These are phyloP conservation scores for Trachurus trachurus DNA, from an alignment of 2,797 vertebrate genomes.

Conservation along the genomic window DNA sequence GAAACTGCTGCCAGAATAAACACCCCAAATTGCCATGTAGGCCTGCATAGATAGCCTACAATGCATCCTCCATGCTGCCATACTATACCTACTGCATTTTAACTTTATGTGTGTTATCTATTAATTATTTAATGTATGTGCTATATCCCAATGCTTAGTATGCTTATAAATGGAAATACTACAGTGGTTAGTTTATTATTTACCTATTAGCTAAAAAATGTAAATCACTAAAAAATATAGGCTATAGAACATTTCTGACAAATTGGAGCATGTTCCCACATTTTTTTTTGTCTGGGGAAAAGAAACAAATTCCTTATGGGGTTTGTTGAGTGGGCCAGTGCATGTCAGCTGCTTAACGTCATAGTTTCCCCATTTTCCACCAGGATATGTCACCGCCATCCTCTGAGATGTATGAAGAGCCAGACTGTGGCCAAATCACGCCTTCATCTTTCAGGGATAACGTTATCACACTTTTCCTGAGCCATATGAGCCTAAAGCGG, in stretches of 20 bases:
- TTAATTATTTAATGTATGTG: background rate
- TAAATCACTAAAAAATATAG: background rate
- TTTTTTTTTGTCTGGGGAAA: background rate
- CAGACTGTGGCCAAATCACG: slow-evolving; percentile 36
- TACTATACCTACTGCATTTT: background rate
- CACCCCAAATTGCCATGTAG: background rate
- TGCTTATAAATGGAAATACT: background rate
- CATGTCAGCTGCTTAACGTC: background rate
- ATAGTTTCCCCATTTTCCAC: background rate
- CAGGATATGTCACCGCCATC: background rate
- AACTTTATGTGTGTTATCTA: background rate
- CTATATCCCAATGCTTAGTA: background rate
- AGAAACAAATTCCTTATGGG: too few relatives aligned
- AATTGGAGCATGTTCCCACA: background rate
- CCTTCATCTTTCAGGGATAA: slow-evolving; percentile 12
- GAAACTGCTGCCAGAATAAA: slow-evolving; percentile 28
- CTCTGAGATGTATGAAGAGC: background rate
- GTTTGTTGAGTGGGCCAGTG: background rate
- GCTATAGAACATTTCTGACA: background rate
- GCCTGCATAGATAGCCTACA: background rate
- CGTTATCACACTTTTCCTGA: background rate
- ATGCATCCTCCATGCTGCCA: background rate
- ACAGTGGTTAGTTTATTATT: background rate
- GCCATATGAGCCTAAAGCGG: slow-evolving; percentile 41
- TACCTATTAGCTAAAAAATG: background rate